Base-by-base conservation (phyloP, 37 sponge, comb jelly and placozoan genomes). In the Beroe ovata region DNA sequence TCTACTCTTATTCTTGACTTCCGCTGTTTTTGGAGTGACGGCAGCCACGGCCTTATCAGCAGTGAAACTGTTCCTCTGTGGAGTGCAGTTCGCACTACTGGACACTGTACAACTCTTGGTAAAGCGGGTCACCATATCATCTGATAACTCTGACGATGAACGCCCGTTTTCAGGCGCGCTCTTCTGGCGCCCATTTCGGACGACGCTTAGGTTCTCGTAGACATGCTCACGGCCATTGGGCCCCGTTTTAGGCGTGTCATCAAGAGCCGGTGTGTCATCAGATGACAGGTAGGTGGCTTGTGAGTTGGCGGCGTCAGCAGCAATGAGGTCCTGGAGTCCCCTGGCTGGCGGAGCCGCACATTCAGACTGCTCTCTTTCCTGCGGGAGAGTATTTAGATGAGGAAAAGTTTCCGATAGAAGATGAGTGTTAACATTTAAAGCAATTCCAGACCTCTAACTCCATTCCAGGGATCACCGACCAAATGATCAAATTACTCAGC, bases 221-320 rank as follows among this genome's bases (percentile, higher is more conserved):
- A 66, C 69, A 1, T 66, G 32, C 16, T 66, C 36, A 18, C 35
- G 11, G 29, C 69, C 69, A 18, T 66, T 66, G 35, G 69, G 69
- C 2, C 8, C 16, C 8, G 29, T 66, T 4, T 66, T 26, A 11
- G 54, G 54, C 16, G 69, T 29, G 35, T 66, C 69, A 11, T 34
- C 36, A 18, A 37, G 34, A 11, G 30, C 8, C 35, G 30, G 25
- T 18, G 25, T 30, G 54, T 47, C 54, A 6, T 47, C 54, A n/a
- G n/a, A n/a, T 47, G 54, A 47, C 54, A 47, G 54, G 69, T 66
- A 66, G 36, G 16, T 25, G 69, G 69, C 36, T 33, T 66, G 69
- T 3, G 69, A 66, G 16, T 66, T 66, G 36, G 69, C 69, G 14
- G 36, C 33, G 69, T 66, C 69, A 25, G 25, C 35, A 1, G 32